Conservation (phyloP, 2,797 vertebrate genomes). For the Alauda arvensis region DNA sequence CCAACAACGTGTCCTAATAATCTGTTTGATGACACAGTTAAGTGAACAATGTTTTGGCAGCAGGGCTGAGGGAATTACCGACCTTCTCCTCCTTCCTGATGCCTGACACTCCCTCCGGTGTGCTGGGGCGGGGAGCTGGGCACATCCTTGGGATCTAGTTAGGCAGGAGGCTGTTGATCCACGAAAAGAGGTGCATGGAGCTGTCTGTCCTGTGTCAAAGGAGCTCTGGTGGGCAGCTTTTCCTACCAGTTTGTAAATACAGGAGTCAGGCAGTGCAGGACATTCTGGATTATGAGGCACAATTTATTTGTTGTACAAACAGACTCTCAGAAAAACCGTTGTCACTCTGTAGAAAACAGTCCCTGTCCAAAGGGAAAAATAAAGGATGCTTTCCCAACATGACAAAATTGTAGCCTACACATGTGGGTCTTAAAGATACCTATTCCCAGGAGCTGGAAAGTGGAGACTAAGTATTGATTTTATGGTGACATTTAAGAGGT, state of each 20-base stretch:
- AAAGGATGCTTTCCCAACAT: not conserved
- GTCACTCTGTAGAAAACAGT: not conserved
- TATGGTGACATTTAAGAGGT: not conserved
- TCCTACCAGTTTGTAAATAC: not conserved
- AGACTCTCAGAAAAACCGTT: not conserved
- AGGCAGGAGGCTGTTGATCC: not conserved
- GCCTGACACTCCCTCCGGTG: fast-evolving
- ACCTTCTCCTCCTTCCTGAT: not conserved
- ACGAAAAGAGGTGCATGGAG: not conserved
- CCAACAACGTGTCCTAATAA: not conserved
- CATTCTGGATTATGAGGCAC: not conserved
- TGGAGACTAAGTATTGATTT: not conserved
- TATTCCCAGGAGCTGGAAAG: not conserved
- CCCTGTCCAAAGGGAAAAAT: not conserved
- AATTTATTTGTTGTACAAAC: not conserved
- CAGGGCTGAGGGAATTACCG: not conserved
- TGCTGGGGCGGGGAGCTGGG: not conserved
- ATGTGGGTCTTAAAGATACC: not conserved
- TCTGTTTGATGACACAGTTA: not conserved
- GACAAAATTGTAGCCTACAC: not conserved
- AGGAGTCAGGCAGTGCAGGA: not conserved
- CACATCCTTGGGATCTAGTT: not conserved
- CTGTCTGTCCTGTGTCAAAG: not conserved
- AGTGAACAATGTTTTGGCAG: slow-evolving; percentile 2
- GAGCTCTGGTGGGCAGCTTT: not conserved